Evolutionary conservation across 2,888 invertebrate genomes (phyloP), one percentile per base, ranked within the genome.

Genomic region (Sicus ferrugineus): DNA sequence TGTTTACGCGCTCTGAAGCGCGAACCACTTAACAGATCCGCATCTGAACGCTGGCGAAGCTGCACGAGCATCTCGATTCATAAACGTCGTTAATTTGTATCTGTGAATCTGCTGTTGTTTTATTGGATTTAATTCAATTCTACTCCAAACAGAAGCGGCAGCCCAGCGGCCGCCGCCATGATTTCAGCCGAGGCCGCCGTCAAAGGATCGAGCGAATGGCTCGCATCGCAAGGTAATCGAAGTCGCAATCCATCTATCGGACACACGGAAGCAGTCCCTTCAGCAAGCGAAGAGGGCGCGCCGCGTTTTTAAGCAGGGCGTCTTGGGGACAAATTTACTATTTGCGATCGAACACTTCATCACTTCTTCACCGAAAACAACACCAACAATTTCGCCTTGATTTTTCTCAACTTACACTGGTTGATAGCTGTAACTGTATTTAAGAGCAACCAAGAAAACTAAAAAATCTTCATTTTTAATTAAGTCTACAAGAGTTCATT

Each of bases 51-150:
- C 28, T 16, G 46, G 28, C 52, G 73, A 56, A 65, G 26, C 50
- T 21, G 67, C 23, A 64, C 28, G 42, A 48, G 38, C 23, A 66
- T 66, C 66, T 58, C 46, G 31, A 46, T 56, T 30, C 31, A 46
- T 48, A 67, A 58, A 58, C n/a, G 59, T 48, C 59, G 59, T 59
- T 59, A 67, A 67, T 59, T 68, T 68, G 64, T 63, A 56, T 67
- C 38, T 67, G 46, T 62, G 63, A 48, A 61, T 38, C 66, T 54
- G 65, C 54, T 78, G 78, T 79, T 79, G 79, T 80, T 81, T 81
- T 81, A 82, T 82, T 81, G 79, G 78, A 81, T 81, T 81, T 80
- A 81, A 81, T 81, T 81, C 77, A 81, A 81, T 82, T 82, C 77
- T 79, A 78, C 77, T 80, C 71, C 54, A 52, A 54, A 14, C 52